phyloP scores from a whole-genome alignment of 2,113 vertebrate species.

The Dinomys branickii region DNA sequence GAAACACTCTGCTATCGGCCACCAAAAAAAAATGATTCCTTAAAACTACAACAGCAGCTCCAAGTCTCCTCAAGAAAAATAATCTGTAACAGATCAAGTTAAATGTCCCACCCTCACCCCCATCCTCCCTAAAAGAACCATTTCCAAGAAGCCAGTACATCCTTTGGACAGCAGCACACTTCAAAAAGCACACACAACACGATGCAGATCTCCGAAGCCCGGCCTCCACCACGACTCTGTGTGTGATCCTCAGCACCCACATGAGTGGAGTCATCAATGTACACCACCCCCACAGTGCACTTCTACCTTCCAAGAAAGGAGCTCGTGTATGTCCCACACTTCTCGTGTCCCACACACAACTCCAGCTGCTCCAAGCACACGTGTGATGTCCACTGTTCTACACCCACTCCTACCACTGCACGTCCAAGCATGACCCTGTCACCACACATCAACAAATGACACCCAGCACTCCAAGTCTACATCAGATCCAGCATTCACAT shows the following conservation, averaged over 20 bases:
- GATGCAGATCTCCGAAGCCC: neutral
- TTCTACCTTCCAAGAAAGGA: neutral
- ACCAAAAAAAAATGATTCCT: neutral
- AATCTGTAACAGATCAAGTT: too few relatives aligned
- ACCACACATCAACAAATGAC: neutral
- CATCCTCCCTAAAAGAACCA: neutral
- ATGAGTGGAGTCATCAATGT: neutral
- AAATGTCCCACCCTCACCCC: neutral
- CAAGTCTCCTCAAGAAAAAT: neutral
- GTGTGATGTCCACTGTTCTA: neutral
- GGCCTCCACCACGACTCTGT: neutral
- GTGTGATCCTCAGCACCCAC: neutral
- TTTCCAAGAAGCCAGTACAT: neutral
- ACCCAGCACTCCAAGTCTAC: neutral
- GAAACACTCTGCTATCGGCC: too few relatives aligned
- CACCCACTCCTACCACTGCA: neutral
- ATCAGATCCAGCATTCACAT: neutral
- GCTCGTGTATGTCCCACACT: neutral
- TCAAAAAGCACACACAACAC: neutral
- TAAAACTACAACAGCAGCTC: too few relatives aligned
- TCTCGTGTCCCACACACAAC: neutral
- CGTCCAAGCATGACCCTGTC: neutral
- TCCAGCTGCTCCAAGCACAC: neutral
- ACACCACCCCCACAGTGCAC: neutral
- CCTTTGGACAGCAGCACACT: neutral